phyloP scores from a whole-genome alignment of 2,888 invertebrate species.

The Lacanobia oleracea region DNA sequence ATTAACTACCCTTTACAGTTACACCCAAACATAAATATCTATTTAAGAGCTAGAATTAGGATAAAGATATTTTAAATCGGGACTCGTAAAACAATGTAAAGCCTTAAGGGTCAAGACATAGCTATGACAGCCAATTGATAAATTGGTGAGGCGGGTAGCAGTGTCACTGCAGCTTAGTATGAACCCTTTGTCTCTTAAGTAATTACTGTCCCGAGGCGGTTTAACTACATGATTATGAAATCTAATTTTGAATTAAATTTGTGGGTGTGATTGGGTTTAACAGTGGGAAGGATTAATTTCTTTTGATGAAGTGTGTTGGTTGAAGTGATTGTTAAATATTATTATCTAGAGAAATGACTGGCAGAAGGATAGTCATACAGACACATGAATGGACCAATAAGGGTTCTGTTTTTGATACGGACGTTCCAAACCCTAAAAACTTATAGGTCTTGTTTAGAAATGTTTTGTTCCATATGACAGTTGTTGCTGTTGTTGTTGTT shows the following conservation, averaged over 20 bases:
- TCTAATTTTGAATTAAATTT: background rate
- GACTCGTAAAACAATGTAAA: conserved; percentile 31
- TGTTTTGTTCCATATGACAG: no score
- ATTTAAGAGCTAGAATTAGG: conserved; percentile 20
- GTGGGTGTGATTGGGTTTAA: conserved; percentile 1
- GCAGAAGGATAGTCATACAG: no score
- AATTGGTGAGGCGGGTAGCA: conserved; percentile 49
- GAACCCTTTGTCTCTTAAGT: conserved; percentile 50
- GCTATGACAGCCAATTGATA: conserved; percentile 53
- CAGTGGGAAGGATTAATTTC: background rate
- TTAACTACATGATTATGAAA: conserved; percentile 13
- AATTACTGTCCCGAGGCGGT: conserved; percentile 45
- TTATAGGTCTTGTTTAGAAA: no score
- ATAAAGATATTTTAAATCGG: conserved; percentile 38
- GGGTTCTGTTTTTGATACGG: no score
- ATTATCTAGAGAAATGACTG: no score
- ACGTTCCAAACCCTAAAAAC: no score
- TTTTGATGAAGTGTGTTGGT: background rate
- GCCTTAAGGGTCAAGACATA: conserved; percentile 44
- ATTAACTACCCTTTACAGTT: background rate
- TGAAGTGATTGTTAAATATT: no score
- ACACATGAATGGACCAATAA: no score
- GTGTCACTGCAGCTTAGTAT: conserved; percentile 51
- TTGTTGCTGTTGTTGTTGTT: no score
- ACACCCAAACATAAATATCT: background rate